Conservation (phyloP, 2,888 invertebrate species). For the Macrostomum cliftonense region DNA sequence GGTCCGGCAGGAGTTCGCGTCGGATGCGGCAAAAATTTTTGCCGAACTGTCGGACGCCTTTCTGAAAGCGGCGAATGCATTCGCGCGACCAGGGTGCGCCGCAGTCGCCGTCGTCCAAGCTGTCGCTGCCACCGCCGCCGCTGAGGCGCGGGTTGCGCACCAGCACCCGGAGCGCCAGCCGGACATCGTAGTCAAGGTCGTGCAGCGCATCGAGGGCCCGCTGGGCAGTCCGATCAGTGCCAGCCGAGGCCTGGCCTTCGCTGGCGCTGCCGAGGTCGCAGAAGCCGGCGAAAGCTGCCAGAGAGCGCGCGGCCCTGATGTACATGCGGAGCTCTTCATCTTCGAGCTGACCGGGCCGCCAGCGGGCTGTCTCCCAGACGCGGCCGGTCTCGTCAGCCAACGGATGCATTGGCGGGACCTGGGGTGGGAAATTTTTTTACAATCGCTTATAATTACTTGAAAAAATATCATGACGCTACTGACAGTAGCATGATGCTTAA, state of each 20-base stretch:
- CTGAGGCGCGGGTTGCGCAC: not conserved
- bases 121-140: not conserved
- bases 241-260: conserved; percentile 7
- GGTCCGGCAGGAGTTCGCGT: conserved; percentile 77
- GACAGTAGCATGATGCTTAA: too few species aligned
- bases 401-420: not conserved
- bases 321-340: conserved; percentile 9
- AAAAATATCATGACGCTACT: too few species aligned
- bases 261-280: conserved; percentile 8
- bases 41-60: conserved; percentile 89
- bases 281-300: conserved; percentile 3
- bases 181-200: conserved; percentile 2
- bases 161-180: not conserved
- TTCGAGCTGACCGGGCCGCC: conserved; percentile 7
- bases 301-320: conserved; percentile 7
- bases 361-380: conserved; percentile 7
- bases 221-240: conserved; percentile 9
- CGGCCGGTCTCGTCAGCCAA: not conserved
- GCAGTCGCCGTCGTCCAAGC: not conserved
- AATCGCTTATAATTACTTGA: too few species aligned
- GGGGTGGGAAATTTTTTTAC: too few species aligned
- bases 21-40: conserved; percentile 95
- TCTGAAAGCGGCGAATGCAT: conserved; percentile 54
- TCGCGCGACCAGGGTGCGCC: not conserved
- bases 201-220: conserved; percentile 7